Conservation (phyloP, 2,113 vertebrate species). For the Poicephalus meyeri region DNA sequence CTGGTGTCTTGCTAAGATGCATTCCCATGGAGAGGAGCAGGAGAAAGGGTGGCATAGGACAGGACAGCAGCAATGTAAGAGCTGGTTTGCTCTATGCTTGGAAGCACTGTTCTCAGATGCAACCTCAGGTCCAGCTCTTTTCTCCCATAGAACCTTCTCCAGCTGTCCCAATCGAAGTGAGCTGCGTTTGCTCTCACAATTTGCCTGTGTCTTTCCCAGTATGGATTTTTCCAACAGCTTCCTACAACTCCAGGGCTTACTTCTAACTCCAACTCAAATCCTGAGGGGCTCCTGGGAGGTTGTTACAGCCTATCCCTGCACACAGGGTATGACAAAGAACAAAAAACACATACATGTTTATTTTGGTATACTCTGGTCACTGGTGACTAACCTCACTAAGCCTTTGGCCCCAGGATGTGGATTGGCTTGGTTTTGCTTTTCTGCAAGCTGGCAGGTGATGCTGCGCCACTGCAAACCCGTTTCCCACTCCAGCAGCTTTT, state of each 20-base stretch:
- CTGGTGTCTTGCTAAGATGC: neutral
- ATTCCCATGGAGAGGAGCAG: neutral
- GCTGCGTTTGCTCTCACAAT: neutral
- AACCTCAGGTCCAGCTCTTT: neutral
- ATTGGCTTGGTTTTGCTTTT: neutral
- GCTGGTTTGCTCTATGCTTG: neutral
- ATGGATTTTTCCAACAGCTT: neutral
- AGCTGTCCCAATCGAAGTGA: rapidly evolving
- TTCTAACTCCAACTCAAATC: neutral
- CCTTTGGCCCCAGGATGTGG: neutral
- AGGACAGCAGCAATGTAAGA: neutral
- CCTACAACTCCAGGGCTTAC: neutral
- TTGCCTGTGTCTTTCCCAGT: neutral
- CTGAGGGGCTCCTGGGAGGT: neutral
- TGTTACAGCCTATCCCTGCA: neutral
- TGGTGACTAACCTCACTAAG: neutral
- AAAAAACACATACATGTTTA: neutral
- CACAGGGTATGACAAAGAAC: neutral
- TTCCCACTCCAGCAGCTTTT: neutral
- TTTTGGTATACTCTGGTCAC: neutral
- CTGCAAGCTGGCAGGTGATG: slow-evolving; percentile 36
- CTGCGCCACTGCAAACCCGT: neutral
- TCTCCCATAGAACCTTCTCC: neutral
- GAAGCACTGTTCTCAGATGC: rapidly evolving
- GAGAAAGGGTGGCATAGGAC: neutral